These are phyloP conservation scores for Anthonomus grandis DNA, from an alignment of 1,140 invertebrate species.

Conservation along the genomic window DNA sequence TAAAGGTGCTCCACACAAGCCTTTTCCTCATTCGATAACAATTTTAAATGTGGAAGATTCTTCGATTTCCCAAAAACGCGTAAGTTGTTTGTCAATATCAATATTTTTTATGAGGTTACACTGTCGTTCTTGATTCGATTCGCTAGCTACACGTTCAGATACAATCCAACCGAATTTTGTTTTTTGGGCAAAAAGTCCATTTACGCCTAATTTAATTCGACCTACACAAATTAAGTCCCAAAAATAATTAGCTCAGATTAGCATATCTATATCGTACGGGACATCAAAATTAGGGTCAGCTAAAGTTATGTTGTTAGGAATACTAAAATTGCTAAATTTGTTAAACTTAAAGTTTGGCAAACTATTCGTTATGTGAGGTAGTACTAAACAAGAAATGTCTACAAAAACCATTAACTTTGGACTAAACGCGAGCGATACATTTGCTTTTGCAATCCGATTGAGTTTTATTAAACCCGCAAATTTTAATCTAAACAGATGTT, in stretches of 20 bases:
- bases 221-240: constrained; percentile 30
- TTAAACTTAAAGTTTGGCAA: neutral
- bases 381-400: constrained; percentile 7
- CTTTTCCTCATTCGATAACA: neutral
- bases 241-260: constrained; percentile 37
- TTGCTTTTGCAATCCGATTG: too few relatives aligned
- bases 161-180: constrained; percentile 38
- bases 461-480: too few relatives aligned
- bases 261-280: constrained; percentile 34
- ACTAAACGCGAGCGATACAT: too few relatives aligned
- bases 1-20: too few relatives aligned
- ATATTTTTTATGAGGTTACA: neutral
- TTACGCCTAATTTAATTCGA: constrained; percentile 10
- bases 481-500: too few relatives aligned
- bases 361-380: constrained; percentile 8
- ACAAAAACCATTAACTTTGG: constrained; percentile 1
- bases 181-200: constrained; percentile 27
- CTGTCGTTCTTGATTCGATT: neutral
- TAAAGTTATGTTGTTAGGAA: constrained; percentile 6
- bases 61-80: neutral
- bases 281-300: too few relatives aligned
- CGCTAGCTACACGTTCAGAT: too few relatives aligned
- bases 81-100: neutral
- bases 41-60: neutral
- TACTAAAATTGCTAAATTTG: neutral